Conservation (phyloP, 2,113 vertebrate species). For the Casuarius casuarius region DNA sequence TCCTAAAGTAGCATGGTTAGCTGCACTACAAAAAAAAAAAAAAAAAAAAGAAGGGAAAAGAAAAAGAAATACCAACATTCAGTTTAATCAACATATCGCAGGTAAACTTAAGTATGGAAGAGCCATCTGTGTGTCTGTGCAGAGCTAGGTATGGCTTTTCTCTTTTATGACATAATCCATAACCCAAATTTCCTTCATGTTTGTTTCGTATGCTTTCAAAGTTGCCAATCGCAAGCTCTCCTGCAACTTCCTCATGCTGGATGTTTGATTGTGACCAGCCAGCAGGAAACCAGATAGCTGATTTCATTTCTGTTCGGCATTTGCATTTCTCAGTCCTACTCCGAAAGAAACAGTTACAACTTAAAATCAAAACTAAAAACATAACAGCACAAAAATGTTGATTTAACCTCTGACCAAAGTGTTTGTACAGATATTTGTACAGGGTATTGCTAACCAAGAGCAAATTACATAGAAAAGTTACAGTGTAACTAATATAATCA, state of each 20-base stretch:
- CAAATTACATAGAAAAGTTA: background rate
- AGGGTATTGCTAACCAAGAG: background rate
- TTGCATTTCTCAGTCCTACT: background rate
- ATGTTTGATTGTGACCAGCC: background rate
- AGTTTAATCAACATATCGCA: background rate
- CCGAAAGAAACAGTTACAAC: background rate
- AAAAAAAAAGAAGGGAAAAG: too few species aligned
- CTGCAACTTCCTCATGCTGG: background rate
- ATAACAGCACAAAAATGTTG: background rate
- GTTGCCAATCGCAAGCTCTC: background rate
- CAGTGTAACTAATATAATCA: rapidly evolving
- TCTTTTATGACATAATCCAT: background rate
- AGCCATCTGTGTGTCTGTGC: background rate
- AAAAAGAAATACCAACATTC: background rate
- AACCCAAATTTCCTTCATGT: background rate
- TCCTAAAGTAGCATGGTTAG: background rate
- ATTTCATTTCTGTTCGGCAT: background rate
- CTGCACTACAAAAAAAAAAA: background rate
- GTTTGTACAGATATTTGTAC: background rate
- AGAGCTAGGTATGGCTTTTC: background rate
- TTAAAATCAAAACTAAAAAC: background rate
- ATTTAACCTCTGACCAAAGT: background rate
- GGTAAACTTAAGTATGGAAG: background rate
- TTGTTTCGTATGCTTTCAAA: background rate
- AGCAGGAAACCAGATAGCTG: background rate